A percentile compares a stretch with the other conserved stretches of the same genome.
These are phyloP conservation scores for Passer montanus DNA, from an alignment of 2,113 vertebrate genomes.

Conservation along the genomic window DNA sequence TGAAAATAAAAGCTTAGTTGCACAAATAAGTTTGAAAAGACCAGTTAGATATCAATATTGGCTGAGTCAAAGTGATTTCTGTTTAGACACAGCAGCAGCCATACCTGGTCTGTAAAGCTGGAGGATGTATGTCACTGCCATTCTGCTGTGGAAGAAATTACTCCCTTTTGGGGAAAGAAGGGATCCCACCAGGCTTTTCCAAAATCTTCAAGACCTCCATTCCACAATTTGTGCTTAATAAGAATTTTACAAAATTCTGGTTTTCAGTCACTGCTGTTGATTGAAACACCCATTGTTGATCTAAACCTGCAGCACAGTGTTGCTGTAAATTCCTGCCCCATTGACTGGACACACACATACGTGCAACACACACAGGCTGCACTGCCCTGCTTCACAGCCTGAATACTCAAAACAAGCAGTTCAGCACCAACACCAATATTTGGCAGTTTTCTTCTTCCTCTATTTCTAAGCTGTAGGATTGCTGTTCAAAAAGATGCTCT, in stretches of 20 bases:
- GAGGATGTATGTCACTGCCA: too few relatives aligned
- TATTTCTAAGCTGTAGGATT: not conserved
- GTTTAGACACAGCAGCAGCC: not conserved
- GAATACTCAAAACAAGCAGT: not conserved
- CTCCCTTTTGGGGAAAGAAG: not conserved
- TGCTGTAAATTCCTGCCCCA: not conserved
- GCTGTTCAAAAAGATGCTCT: not conserved
- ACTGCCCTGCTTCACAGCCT: not conserved
- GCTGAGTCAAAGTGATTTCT: not conserved
- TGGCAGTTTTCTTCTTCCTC: not conserved
- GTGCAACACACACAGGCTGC: not conserved
- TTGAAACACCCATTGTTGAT: not conserved
- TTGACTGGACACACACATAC: too few relatives aligned
- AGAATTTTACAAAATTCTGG: not conserved
- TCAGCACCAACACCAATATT: not conserved
- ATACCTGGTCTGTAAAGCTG: too few relatives aligned
- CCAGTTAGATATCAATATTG: not conserved
- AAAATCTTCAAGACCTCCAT: not conserved
- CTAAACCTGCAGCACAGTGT: not conserved
- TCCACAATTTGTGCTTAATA: not conserved
- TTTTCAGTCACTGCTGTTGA: not conserved
- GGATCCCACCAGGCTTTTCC: not conserved
- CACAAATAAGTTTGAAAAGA: not conserved
- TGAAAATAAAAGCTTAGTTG: not conserved
- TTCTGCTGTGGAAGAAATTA: not conserved